These are phyloP conservation scores for Eustalomyia histrio DNA, from an alignment of 2,888 invertebrate genomes.

Conservation along the genomic window DNA sequence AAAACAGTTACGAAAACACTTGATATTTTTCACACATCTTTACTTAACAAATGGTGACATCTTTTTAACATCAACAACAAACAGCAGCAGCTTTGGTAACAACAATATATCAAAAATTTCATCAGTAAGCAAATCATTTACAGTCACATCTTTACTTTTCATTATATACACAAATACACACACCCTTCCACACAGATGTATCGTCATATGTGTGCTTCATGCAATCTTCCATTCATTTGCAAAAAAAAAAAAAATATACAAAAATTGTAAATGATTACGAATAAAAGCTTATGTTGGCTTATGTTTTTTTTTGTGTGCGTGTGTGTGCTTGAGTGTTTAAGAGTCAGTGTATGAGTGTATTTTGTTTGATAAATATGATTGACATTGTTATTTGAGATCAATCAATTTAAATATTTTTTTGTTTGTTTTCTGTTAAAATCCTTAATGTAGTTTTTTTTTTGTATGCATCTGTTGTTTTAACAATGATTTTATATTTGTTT, in stretches of 20 bases:
- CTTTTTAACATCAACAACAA: conserved; percentile 28
- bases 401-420: conserved; percentile 14
- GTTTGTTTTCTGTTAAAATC: background rate
- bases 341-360: conserved; percentile 1
- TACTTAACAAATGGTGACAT: conserved; percentile 44
- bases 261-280: background rate
- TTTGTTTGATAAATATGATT: conserved; percentile 24
- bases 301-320: background rate
- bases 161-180: background rate
- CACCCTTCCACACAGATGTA: background rate
- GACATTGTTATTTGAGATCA: conserved; percentile 39
- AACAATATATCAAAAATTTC: conserved; percentile 20
- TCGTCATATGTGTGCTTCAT: background rate
- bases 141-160: background rate
- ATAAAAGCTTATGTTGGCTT: background rate
- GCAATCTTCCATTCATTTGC: background rate
- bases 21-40: conserved; percentile 47
- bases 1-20: conserved; percentile 25
- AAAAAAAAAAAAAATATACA: background rate
- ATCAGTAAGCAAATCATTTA: conserved; percentile 27
- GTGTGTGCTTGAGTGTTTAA: background rate
- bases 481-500: background rate
- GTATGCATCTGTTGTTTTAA: background rate
- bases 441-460: background rate
- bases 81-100: background rate